Percentiles rank a stretch among this genome's conserved stretches.
phyloP scores from a whole-genome alignment of 2,797 vertebrate genomes.

The Monodelphis domestica region DNA sequence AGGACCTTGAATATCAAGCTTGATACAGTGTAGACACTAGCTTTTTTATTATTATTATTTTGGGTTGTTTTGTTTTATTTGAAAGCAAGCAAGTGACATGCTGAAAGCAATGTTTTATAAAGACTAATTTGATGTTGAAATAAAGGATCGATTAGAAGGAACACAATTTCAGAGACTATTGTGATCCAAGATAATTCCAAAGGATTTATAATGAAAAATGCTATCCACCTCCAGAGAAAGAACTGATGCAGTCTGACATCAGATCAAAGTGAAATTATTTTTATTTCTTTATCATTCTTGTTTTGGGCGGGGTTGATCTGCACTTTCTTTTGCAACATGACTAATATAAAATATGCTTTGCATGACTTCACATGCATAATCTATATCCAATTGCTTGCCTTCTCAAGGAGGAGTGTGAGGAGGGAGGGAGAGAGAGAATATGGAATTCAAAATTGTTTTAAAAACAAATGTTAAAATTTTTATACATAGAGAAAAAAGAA shows the following conservation, averaged over 20 bases:
- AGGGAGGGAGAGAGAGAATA: background rate
- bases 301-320: background rate
- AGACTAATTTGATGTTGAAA: background rate
- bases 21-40: background rate
- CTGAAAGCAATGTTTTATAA: background rate
- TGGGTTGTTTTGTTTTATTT: background rate
- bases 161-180: background rate
- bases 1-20: background rate
- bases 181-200: background rate
- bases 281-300: background rate
- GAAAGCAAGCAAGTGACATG: background rate
- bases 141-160: background rate
- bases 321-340: background rate
- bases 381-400: background rate
- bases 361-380: background rate
- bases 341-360: background rate
- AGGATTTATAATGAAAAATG: background rate
- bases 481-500: background rate
- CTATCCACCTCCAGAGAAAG: background rate
- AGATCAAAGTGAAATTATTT: background rate
- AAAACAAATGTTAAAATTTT: background rate
- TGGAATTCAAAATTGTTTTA: background rate
- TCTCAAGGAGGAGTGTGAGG: background rate
- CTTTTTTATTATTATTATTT: background rate
- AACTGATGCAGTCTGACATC: background rate